Evolutionary conservation across 92 coral and sea anemone genomes (phyloP), one percentile per base, ranked within the genome.

Genomic region (Zoanthus solanderi): DNA sequence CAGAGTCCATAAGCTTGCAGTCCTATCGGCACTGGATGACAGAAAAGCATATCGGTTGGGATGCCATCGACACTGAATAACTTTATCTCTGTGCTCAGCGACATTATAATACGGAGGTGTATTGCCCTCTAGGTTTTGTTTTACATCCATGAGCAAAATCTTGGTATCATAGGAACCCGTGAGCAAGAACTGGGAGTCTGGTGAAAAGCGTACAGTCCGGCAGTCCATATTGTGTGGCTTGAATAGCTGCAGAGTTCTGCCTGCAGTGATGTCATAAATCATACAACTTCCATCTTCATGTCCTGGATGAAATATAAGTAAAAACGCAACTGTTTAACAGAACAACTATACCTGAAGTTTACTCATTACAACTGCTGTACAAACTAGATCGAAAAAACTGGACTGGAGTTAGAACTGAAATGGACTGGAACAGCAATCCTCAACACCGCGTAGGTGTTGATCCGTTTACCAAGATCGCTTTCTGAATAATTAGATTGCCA

Each of bases 21-120:
- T 95, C 87, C 88, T 95, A 72, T 97, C 99, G 23, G 99, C 99
- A 92, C 99, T 97, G 30, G 97, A 93, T 78, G 98, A 95, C 47
- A 97, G 90, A 92, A 95, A 97, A 8, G 93, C 91, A 50, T 86
- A 87, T 34, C 89, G 88, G 69, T 72, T 75, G 46, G 99, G 99
- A 74, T 97, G 99, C 99, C 99, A 97, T 2, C 99, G 97, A 63
- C 99, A 97, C 79, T 97, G 99, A 18, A 97, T 97, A 57, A 97
- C 96, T 65, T 97, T 97, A 88, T 97, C 99, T 14, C 79, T 89
- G 89, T 97, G 99, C 63, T 88, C 93, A 9, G 95, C 99, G 31
- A 95, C 96, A 15, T 78, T 84, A 16, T 91, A 89, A 89, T 95
- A 93, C 31, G 98, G 98, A 9, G 96, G 98, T 32, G 87, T 92